Conservation (phyloP, 2,888 invertebrate genomes). For the Drosophila koepferae region DNA sequence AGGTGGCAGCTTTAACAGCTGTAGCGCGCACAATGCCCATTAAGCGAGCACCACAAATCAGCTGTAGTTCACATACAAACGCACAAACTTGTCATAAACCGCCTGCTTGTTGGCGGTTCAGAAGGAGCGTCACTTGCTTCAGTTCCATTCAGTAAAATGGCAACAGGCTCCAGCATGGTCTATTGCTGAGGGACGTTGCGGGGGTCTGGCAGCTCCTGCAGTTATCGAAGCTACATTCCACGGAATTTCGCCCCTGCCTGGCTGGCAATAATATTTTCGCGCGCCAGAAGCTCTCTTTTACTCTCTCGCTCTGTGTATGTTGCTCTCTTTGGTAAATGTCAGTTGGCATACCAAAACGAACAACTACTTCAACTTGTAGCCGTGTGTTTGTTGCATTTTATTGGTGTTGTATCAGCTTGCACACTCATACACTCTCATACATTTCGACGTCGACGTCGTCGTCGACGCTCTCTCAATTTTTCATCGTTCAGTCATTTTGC, state of each 20-base stretch:
- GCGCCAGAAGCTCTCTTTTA: slow-evolving; percentile 28
- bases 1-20: slow-evolving; percentile 69
- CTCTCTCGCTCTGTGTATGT: not conserved
- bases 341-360: slow-evolving; percentile 55
- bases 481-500: slow-evolving; percentile 18
- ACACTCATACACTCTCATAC: slow-evolving; percentile 49
- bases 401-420: slow-evolving; percentile 11
- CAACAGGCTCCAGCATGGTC: not conserved
- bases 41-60: slow-evolving; percentile 56
- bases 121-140: slow-evolving; percentile 39
- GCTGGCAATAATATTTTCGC: slow-evolving; percentile 38
- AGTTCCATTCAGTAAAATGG: slow-evolving; percentile 48
- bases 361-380: slow-evolving; percentile 26
- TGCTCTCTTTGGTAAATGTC: slow-evolving; percentile 54
- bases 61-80: slow-evolving; percentile 49
- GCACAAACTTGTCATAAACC: slow-evolving; percentile 34
- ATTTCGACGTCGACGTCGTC: slow-evolving; percentile 5
- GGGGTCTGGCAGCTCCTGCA: slow-evolving; percentile 24
- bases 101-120: slow-evolving; percentile 42
- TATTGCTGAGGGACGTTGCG: not conserved
- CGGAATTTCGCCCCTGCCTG: slow-evolving; percentile 19
- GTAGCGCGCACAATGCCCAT: slow-evolving; percentile 50
- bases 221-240: slow-evolving; percentile 36
- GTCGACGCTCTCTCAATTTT: slow-evolving; percentile 13
- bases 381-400: slow-evolving; percentile 69